Evolutionary conservation across 2,113 vertebrate genomes (phyloP), one percentile per base, ranked within the genome.

Genomic region (Cheirogaleus medius): DNA sequence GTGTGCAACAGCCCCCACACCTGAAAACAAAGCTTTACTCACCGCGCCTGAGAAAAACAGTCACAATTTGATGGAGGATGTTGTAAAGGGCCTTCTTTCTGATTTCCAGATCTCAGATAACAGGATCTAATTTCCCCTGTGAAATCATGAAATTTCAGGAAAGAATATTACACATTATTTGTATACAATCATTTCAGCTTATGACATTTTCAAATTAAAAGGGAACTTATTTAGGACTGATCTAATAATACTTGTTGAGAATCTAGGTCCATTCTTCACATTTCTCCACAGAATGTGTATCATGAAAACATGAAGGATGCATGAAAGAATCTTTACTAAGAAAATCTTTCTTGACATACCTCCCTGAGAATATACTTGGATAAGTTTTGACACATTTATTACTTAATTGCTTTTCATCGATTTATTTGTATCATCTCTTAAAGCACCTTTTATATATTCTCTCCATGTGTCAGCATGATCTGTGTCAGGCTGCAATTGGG

Each of bases 91-190:
- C 96, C 98, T 97, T 99, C 99, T 86, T 98, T 98, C 97, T 98
- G 98, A 98, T 98, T 98, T 78, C 98, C 99, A 95, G 98, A 97
- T 96, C 98, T 99, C 91, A 99, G 91, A 80, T 99, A 99, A 95
- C 98, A 99, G 93, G 99, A 99, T 86, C 96, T 98, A 95, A 98
- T 98, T 94, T 99, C 99, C 44, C 99, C 99, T 99, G 98, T 7
- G 97, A 95, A 88, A 97, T 80, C 68, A 97, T 0, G 58, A 97
- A 52, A 81, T 34, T 83, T 44, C 29, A 90, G 94, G 69, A 66
- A 44, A 90, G 80, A 52, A 63, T 8, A 63, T 71, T 71, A 73
- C 17, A 37, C 42, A 17, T 7, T 49, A 34, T 63, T 23, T 47
- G 4, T 20, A 15, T 11, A 39, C 10, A 8, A 49, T 27, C 27